Conservation (phyloP, 2,113 vertebrate genomes). For the Colossoma macropomum region DNA sequence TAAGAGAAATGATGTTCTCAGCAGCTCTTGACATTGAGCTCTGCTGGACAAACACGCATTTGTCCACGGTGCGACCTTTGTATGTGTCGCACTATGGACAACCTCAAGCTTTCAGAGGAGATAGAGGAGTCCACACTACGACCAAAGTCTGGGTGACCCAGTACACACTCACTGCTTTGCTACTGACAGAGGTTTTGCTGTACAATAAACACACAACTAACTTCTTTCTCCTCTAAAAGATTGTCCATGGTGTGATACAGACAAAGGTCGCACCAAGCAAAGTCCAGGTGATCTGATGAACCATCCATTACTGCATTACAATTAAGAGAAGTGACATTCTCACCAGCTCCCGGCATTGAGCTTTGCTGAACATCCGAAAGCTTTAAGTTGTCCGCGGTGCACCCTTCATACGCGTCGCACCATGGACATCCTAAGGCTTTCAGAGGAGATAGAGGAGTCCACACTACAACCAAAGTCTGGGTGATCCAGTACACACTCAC, state of each 20-base stretch:
- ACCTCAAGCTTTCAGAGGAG: too few relatives aligned
- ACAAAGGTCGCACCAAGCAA: too few relatives aligned
- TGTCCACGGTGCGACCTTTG: too few relatives aligned
- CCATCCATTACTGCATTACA: constrained; percentile 11
- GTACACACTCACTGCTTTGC: neutral
- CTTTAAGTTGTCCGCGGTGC: neutral
- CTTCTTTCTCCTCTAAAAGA: constrained; percentile 21
- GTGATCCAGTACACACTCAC: neutral
- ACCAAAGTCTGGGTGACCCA: neutral
- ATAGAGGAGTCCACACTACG: neutral
- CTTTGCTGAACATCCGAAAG: neutral
- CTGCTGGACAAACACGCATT: neutral
- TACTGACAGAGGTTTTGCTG: neutral
- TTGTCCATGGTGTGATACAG: neutral
- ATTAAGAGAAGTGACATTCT: constrained; percentile 17
- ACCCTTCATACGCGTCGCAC: too few relatives aligned
- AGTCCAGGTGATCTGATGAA: constrained; percentile 19
- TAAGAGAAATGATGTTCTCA: constrained; percentile 14
- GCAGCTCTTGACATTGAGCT: constrained; percentile 37
- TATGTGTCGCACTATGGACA: too few relatives aligned
- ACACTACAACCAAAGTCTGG: neutral
- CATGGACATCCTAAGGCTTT: too few relatives aligned
- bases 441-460: neutral
- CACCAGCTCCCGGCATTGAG: constrained; percentile 31
- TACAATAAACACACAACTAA: constrained; percentile 15